Evolutionary conservation across 2,113 vertebrate species (phyloP).

Genomic region (Ictalurus punctatus): DNA sequence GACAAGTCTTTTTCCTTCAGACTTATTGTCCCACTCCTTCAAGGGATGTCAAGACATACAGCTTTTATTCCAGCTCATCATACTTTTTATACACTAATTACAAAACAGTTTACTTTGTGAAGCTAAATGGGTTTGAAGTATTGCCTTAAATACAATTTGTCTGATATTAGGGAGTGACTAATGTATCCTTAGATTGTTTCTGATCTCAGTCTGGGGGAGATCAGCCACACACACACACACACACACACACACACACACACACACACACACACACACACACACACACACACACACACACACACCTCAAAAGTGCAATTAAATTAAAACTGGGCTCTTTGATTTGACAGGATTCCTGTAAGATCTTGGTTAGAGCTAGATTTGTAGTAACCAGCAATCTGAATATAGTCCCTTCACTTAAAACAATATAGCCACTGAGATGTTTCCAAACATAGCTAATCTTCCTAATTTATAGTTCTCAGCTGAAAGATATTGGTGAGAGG

Average conservation of each 20-base stretch:
- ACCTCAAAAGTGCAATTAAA: not conserved
- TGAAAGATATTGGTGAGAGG: slow-evolving; percentile 2
- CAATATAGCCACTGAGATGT: not conserved
- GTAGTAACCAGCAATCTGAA: not conserved
- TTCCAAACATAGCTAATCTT: slow-evolving; percentile 7
- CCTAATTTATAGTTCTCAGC: not conserved
- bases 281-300: not conserved
- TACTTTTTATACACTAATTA: slow-evolving; percentile 57
- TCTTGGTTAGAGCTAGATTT: not conserved
- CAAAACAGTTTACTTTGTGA: slow-evolving; percentile 47
- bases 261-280: too few relatives aligned
- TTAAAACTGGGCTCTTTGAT: not conserved
- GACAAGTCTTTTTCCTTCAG: slow-evolving; percentile 72
- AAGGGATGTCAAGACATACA: slow-evolving; percentile 58
- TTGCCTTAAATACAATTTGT: slow-evolving; percentile 23
- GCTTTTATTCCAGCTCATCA: slow-evolving; percentile 52
- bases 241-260: too few relatives aligned
- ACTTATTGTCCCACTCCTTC: slow-evolving; percentile 63
- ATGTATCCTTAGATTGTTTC: not conserved
- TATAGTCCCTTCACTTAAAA: not conserved
- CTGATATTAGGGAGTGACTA: not conserved
- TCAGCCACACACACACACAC: too few relatives aligned
- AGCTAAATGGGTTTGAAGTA: slow-evolving; percentile 41
- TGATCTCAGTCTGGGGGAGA: slow-evolving; percentile 9
- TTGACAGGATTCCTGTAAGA: not conserved